Base-by-base conservation (phyloP, 2,113 vertebrate species). In the Octodon degus region DNA sequence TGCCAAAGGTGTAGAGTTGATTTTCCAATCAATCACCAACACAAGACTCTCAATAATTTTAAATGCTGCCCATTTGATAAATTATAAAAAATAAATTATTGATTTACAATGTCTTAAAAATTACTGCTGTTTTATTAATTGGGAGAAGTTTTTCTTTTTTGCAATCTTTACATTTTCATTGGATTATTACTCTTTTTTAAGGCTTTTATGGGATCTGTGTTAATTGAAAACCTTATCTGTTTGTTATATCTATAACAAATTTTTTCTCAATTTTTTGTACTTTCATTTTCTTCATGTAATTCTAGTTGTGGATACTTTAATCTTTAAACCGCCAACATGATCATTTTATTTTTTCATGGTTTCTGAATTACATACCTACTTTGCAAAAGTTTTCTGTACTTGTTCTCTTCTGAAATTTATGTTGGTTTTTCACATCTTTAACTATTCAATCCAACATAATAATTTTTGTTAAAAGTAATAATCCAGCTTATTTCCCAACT, bases 161-260 rank as follows among this genome's bases (percentile, higher is more conserved):
- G 47, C 14, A 92, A 94, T 1, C 5, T 32, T 95, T 43, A 62
- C 5, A 6, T 80, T 87, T 89, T 81, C 22, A 79, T 80, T 83
- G 16, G 25, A 8, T 22, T 84, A 2, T 79, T 84, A 84, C 4
- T 92, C 30, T 84, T 86, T 86, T 77, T n/a, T 67, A 88, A 14
- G 47, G 27, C 74, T 95, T 96, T 81, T 80, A 94, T 58, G 11
- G 95, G 7, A 0, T 47, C 24, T 85, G 88, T 90, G 2, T 92
- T 87, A 91, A 85, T 27, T 40, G 53, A 84, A 93, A 90, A 93
- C 10, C 3, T 25, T 24, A 88, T 14, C 30, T 22, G 7, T 62
- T 88, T 77, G 22, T 53, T 30, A 58, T 63, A 58, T 32, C 13
- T 16, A 1, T 47, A 92, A 62, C 30, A 86, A 37, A 22, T 40